These are phyloP conservation scores for Aspidiotus destructor DNA, from an alignment of 2,888 invertebrate species.

Conservation along the genomic window DNA sequence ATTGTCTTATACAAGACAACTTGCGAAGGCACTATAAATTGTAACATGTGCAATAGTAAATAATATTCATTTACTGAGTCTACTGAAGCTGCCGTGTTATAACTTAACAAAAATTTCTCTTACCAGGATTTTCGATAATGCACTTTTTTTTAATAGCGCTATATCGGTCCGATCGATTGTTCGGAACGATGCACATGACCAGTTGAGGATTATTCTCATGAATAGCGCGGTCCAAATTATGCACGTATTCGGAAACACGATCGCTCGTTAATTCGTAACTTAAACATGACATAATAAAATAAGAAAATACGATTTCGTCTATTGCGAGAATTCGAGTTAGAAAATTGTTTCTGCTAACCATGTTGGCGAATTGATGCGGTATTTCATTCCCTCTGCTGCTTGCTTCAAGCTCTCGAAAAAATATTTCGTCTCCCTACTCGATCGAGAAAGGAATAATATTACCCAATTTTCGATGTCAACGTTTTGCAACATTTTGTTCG, in stretches of 20 bases:
- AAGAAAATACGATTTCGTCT: background rate
- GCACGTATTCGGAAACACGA: constrained; percentile 50
- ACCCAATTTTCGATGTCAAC: constrained; percentile 43
- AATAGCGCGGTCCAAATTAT: constrained; percentile 51
- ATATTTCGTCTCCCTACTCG: background rate
- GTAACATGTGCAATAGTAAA: background rate
- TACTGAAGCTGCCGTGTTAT: background rate
- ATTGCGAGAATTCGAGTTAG: background rate
- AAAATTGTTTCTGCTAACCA: constrained; percentile 34
- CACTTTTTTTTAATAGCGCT: constrained; percentile 80
- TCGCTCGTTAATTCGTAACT: constrained; percentile 46
- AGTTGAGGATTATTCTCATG: constrained; percentile 51
- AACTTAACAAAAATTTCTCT: background rate
- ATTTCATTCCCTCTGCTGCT: constrained; percentile 46
- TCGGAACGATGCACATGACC: constrained; percentile 56
- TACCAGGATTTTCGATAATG: constrained; percentile 56
- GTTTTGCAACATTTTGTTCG: constrained; percentile 43
- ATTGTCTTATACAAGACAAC: constrained; percentile 47
- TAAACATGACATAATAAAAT: constrained; percentile 28
- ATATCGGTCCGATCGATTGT: constrained; percentile 64
- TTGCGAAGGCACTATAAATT: constrained; percentile 43
- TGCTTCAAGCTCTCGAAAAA: constrained; percentile 38
- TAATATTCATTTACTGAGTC: too few species aligned
- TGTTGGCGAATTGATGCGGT: constrained; percentile 39
- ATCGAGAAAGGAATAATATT: constrained; percentile 42